Conservation (phyloP, 1,140 invertebrate genomes). For the Centruroides sculpturatus region DNA sequence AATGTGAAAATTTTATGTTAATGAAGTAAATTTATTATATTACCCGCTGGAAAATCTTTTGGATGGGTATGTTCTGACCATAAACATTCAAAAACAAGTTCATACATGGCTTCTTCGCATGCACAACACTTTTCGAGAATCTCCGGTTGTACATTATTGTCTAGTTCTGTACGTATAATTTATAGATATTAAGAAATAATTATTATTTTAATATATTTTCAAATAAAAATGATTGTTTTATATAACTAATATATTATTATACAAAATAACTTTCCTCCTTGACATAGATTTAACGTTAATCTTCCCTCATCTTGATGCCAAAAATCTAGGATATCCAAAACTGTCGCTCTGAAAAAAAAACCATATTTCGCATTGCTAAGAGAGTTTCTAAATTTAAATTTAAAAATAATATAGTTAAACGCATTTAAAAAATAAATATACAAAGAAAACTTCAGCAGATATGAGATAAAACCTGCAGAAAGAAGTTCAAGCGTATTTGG, state of each 20-base stretch:
- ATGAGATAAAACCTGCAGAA: too few species aligned
- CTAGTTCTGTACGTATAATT: conserved; percentile 19
- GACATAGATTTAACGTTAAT: conserved; percentile 31
- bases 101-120: conserved; percentile 24
- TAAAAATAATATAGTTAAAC: too few species aligned
- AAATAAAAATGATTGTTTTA: too few species aligned
- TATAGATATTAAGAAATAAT: too few species aligned
- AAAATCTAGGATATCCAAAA: conserved; percentile 31
- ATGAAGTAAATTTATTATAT: background rate
- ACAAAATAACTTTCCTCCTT: conserved; percentile 22
- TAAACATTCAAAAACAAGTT: conserved; percentile 32
- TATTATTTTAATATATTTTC: too few species aligned
- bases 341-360: conserved; percentile 26
- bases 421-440: too few species aligned
- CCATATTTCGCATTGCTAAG: too few species aligned
- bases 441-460: too few species aligned
- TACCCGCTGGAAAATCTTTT: conserved; percentile 35
- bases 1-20: too few species aligned
- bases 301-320: conserved; percentile 37
- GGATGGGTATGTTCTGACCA: conserved; percentile 41
- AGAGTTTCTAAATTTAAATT: too few species aligned
- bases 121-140: conserved; percentile 25
- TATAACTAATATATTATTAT: too few species aligned
- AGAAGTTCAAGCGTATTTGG: too few species aligned
- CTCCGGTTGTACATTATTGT: conserved; percentile 24